Base-by-base conservation (phyloP, 2,888 invertebrate species). In the Pollenia amentaria region DNA sequence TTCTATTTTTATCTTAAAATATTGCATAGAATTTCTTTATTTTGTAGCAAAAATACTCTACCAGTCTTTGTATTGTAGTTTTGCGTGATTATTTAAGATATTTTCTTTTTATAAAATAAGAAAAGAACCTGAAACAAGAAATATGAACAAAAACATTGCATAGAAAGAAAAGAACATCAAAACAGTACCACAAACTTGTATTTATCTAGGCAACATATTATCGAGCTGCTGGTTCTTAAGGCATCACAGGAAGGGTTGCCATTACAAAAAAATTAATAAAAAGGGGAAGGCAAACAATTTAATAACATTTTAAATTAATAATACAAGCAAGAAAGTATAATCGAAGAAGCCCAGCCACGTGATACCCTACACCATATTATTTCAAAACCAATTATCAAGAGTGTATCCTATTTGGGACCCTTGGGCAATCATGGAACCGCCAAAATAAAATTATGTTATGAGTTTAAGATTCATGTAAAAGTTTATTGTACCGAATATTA, bases 21-120 rank as follows among this genome's bases (percentile, higher is more conserved):
- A 79, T 62, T 57, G 29, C 6, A 29, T 29, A 29, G 42, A 70
- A 79, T 70, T 70, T 62, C 44, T 51, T 29, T 79, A 51, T 55
- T 62, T 67, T 73, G 3, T 10, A 69, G 16, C 14, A 65, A 29
- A 29, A 29, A 6, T n/a, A 51, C 3, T 11, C 16, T 57, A 65
- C n/a, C 53, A 8, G n/a, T 38, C 1, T 55, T 46, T 64, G 18
- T 40, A 40, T 6, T 72, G 21, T n/a, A 40, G 21, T 72, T 73
- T 78, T 78, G 69, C 48, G 60, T 73, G 77, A 67, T 78, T 69
- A 73, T 79, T 79, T 75, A 53, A 69, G 67, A 62, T 38, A 46
- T 75, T 12, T 48, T 10, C 18, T 29, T 29, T 21, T 21, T 2
- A 29, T 55, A 40, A 70, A 14, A 21, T 16, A 48, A 67, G 4